Conservation (phyloP, 2,113 vertebrate species). For the Sceloporus undulatus region DNA sequence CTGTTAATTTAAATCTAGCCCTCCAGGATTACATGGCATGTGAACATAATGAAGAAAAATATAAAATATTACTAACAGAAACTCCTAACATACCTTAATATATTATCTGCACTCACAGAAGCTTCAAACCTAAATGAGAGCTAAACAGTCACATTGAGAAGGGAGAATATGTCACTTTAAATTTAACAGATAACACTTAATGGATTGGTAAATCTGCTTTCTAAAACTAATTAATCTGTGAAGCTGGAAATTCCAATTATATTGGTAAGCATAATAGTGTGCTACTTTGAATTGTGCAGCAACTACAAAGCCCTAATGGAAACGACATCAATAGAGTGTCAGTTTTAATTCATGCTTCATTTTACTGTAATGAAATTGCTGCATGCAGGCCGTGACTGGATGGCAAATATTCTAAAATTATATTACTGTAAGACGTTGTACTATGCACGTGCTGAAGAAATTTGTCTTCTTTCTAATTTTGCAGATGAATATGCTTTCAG, state of each 20-base stretch:
- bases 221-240: conserved; percentile 57
- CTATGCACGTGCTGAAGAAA: conserved; percentile 24
- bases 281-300: conserved; percentile 63
- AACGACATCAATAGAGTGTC: conserved; percentile 50
- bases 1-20: neutral
- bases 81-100: neutral
- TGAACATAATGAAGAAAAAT: conserved; percentile 11
- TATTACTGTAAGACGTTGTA: conserved; percentile 52
- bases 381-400: conserved; percentile 61
- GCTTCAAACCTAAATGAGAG: conserved; percentile 17
- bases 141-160: conserved; percentile 7
- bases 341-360: conserved; percentile 68
- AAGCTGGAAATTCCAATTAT: conserved; percentile 61
- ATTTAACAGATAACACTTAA: conserved; percentile 48
- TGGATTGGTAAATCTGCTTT: conserved; percentile 53
- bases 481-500: conserved; percentile 40
- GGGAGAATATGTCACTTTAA: conserved; percentile 38
- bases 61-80: neutral
- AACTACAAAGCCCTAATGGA: conserved; percentile 66
- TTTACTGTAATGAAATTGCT: conserved; percentile 68
- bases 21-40: neutral
- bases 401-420: conserved; percentile 48
- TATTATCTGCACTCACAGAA: neutral
- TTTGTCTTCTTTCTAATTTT: conserved; percentile 48
- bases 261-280: conserved; percentile 56